These are phyloP conservation scores for Chaetodon auriga DNA, from an alignment of 2,113 vertebrate genomes.

Conservation along the genomic window DNA sequence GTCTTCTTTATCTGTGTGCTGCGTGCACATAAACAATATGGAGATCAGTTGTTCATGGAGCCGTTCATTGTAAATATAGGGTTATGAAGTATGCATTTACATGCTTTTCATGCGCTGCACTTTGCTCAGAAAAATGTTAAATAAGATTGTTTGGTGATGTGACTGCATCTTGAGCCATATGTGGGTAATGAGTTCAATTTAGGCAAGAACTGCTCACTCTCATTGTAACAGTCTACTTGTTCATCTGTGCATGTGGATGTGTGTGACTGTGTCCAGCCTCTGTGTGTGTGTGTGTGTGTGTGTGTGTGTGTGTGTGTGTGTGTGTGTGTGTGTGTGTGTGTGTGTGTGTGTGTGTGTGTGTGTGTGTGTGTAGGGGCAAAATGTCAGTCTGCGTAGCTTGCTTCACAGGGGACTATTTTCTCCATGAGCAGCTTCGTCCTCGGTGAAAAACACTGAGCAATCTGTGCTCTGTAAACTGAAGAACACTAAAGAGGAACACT, in stretches of 20 bases:
- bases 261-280: conserved; percentile 13
- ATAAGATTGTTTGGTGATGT: not conserved
- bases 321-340: conserved; percentile 33
- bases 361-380: conserved; percentile 33
- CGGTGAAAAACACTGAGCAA: conserved; percentile 51
- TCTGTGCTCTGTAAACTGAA: conserved; percentile 64
- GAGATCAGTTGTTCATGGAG: conserved; percentile 5
- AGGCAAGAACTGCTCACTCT: not conserved
- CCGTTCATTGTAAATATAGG: conserved; percentile 15
- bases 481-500: conserved; percentile 67
- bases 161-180: not conserved
- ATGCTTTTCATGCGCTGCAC: not conserved
- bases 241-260: conserved; percentile 21
- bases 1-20: conserved; percentile 9
- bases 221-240: conserved; percentile 21
- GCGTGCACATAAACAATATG: conserved; percentile 15
- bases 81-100: conserved; percentile 6
- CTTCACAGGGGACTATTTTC: conserved; percentile 74
- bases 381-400: conserved; percentile 39
- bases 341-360: conserved; percentile 30
- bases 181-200: conserved; percentile 14
- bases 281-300: conserved; percentile 42
- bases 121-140: conserved; percentile 11
- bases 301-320: conserved; percentile 8
- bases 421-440: conserved; percentile 72